phyloP scores from a whole-genome alignment of 2,113 vertebrate genomes.

The Vulpes ferrilata region DNA sequence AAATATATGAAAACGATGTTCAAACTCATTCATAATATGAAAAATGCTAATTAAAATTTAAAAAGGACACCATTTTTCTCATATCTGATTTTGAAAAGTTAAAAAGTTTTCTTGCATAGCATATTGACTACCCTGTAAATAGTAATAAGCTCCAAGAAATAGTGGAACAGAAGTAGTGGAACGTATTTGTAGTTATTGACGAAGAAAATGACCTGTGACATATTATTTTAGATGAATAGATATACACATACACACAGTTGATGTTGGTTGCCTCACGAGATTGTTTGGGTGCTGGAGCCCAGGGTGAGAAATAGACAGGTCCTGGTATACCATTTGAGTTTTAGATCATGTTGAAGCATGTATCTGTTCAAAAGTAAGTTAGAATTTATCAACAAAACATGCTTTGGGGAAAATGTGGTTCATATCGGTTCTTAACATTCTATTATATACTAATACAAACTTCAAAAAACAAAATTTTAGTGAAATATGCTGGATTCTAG shows the following conservation, averaged over 20 bases:
- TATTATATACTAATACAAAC: background rate
- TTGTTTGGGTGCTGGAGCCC: background rate
- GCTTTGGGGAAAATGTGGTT: background rate
- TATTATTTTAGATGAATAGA: background rate
- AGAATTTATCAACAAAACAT: background rate
- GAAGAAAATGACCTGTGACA: background rate
- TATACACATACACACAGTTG: background rate
- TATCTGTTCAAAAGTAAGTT: constrained; percentile 15
- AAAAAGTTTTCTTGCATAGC: background rate
- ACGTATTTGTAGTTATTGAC: background rate
- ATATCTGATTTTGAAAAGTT: background rate
- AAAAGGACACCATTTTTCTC: background rate
- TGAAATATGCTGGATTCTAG: background rate
- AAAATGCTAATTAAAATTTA: constrained; percentile 23
- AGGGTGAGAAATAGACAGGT: background rate
- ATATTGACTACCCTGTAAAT: background rate
- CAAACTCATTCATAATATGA: background rate
- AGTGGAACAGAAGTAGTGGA: background rate
- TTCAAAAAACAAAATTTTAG: constrained; percentile 14
- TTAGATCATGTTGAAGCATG: background rate
- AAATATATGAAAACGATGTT: background rate
- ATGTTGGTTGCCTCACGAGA: fast-evolving
- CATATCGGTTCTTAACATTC: background rate
- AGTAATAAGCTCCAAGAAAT: background rate
- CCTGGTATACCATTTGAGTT: background rate